These are phyloP conservation scores for Eumerus sabulonum DNA, from an alignment of 2,888 invertebrate species.

Conservation along the genomic window DNA sequence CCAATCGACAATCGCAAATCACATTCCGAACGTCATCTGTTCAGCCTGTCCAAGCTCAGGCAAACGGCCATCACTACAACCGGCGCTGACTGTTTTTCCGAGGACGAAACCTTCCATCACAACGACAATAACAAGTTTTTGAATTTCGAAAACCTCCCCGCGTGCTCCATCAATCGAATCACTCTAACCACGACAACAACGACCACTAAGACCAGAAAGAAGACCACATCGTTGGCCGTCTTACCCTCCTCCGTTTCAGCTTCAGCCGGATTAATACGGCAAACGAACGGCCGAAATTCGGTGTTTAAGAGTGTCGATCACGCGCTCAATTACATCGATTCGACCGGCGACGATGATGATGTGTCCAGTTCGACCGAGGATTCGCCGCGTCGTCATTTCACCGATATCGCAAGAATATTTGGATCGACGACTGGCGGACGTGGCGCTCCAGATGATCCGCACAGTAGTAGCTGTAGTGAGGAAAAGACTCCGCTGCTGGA, in stretches of 20 bases:
- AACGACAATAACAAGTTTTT: slow-evolving; percentile 75
- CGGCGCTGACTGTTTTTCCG: slow-evolving; percentile 72
- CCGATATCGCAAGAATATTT: slow-evolving; percentile 71
- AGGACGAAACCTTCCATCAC: slow-evolving; percentile 77
- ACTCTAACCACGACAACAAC: slow-evolving; percentile 69
- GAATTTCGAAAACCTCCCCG: slow-evolving; percentile 74
- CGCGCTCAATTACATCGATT: slow-evolving; percentile 71
- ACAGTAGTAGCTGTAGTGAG: slow-evolving; percentile 76
- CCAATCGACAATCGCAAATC: slow-evolving; percentile 77
- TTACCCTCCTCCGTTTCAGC: slow-evolving; percentile 72
- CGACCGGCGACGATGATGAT: slow-evolving; percentile 70
- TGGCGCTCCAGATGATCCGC: slow-evolving; percentile 73
- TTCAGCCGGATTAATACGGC: slow-evolving; percentile 36
- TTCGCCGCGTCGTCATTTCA: slow-evolving; percentile 74
- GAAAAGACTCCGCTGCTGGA: slow-evolving; percentile 79
- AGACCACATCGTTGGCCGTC: slow-evolving; percentile 77
- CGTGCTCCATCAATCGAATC: slow-evolving; percentile 76
- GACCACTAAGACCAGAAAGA: slow-evolving; percentile 76
- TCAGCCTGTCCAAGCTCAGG: slow-evolving; percentile 75
- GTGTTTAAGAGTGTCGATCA: slow-evolving; percentile 75
- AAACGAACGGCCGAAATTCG: slow-evolving; percentile 70
- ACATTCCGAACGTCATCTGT: slow-evolving; percentile 76
- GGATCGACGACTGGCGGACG: slow-evolving; percentile 76
- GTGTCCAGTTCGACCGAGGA: slow-evolving; percentile 75
- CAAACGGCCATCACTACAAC: slow-evolving; percentile 78